Conservation (phyloP, 2,113 vertebrate genomes). For the Labeo catla region DNA sequence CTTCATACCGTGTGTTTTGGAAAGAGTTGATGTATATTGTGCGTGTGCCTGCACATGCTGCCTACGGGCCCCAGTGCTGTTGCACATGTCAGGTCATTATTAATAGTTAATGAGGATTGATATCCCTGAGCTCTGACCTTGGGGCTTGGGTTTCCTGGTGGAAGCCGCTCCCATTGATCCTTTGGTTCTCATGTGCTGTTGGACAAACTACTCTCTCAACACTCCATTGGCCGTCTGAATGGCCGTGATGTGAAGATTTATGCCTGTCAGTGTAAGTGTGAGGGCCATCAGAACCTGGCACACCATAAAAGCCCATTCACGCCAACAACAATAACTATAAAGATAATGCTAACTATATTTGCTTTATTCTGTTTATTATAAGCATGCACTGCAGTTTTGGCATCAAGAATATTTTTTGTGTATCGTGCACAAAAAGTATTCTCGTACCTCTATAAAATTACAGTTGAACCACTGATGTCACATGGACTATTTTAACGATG, state of each 20-base stretch:
- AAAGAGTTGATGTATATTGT: conserved; percentile 23
- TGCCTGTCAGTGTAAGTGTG: conserved; percentile 26
- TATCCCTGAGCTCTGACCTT: conserved; percentile 74
- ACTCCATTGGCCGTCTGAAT: conserved; percentile 43
- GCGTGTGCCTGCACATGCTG: conserved; percentile 46
- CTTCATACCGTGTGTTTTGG: conserved; percentile 31
- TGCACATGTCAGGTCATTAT: conserved; percentile 64
- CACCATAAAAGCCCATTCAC: background rate
- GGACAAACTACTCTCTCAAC: conserved; percentile 59
- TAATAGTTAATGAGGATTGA: conserved; percentile 80
- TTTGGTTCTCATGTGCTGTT: conserved; percentile 67
- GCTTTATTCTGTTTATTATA: background rate
- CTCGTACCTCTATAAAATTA: no score
- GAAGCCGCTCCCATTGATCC: conserved; percentile 75
- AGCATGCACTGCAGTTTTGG: background rate
- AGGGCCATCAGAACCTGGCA: conserved; percentile 17
- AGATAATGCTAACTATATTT: background rate
- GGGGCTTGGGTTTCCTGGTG: conserved; percentile 72
- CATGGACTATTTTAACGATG: no score
- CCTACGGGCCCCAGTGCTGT: background rate
- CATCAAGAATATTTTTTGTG: background rate
- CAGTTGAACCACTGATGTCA: no score
- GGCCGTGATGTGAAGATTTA: conserved; percentile 56
- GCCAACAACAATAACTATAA: background rate
- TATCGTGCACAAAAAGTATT: no score